phyloP scores from a whole-genome alignment of 2,113 vertebrate species.

The Callocephalon fimbriatum region DNA sequence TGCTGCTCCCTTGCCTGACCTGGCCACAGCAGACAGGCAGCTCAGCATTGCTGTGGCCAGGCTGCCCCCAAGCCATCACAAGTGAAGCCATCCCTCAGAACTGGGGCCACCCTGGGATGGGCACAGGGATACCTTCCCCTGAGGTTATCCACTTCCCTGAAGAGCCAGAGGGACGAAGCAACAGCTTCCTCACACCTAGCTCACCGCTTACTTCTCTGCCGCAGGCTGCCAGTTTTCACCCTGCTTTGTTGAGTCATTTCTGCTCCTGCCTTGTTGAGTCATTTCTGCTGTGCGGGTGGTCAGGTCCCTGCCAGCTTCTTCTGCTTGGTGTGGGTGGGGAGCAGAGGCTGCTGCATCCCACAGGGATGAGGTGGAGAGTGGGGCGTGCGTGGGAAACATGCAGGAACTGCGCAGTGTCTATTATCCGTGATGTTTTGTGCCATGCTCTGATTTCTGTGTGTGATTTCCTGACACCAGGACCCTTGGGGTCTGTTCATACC shows the following conservation, averaged over 20 bases:
- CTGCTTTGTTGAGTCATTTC: background rate
- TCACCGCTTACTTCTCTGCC: background rate
- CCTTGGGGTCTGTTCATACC: background rate
- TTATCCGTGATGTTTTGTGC: fast-evolving
- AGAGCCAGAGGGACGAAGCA: background rate
- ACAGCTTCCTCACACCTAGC: fast-evolving
- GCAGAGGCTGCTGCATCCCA: background rate
- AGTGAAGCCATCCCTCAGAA: fast-evolving
- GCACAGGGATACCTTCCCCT: background rate
- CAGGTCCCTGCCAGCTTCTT: background rate
- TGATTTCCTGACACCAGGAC: background rate
- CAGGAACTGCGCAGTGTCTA: background rate
- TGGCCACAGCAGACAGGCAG: fast-evolving
- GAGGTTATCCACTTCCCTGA: background rate
- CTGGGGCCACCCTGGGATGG: fast-evolving
- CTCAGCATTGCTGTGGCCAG: fast-evolving
- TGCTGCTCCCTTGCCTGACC: background rate
- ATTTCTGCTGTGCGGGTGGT: background rate
- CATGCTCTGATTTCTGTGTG: background rate
- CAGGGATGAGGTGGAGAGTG: background rate
- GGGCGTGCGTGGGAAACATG: fast-evolving
- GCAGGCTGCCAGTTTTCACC: background rate
- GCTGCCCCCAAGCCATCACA: fast-evolving
- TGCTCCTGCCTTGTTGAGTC: background rate
- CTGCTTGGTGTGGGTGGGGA: background rate